A percentile compares a stretch with the other conserved stretches of the same genome.
Conservation (phyloP, 1,140 invertebrate species). For the Luehdorfia chinensis region DNA sequence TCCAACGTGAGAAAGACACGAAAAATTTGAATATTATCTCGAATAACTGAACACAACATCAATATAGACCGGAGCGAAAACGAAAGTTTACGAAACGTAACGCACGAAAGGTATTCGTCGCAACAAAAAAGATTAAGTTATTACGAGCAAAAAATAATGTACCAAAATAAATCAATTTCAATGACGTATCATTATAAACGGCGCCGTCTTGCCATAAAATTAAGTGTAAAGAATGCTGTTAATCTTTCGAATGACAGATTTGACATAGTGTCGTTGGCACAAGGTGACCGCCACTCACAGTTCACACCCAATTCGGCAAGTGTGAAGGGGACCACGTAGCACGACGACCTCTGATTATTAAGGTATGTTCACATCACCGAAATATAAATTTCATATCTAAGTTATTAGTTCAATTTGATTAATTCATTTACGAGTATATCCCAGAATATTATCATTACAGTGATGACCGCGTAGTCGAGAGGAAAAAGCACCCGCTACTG, state of each 20-base stretch:
- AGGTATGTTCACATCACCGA: not conserved
- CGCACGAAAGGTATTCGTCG: no score
- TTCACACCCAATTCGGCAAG: constrained; percentile 12
- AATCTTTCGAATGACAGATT: constrained; percentile 12
- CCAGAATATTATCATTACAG: no score
- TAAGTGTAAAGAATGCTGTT: constrained; percentile 9
- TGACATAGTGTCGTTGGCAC: constrained; percentile 15
- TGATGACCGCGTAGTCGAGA: no score
- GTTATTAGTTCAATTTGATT: no score
- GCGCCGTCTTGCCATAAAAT: constrained; percentile 4
- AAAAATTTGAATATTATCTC: no score
- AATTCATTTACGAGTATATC: no score
- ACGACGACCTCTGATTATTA: constrained; percentile 13
- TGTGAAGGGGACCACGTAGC: constrained; percentile 15
- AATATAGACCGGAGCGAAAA: no score
- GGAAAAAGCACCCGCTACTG: no score
- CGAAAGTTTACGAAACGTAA: no score
- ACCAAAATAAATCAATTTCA: constrained; percentile 6
- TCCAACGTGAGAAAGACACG: no score
- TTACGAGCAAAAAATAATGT: constrained; percentile 8
- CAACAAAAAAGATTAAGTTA: constrained; percentile 3
- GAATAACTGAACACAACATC: no score
- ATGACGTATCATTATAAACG: constrained; percentile 2
- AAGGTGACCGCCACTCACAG: constrained; percentile 20
- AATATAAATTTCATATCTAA: no score